Conservation (phyloP, 1,140 invertebrate species). For the Lepidotrigona ventralis region DNA sequence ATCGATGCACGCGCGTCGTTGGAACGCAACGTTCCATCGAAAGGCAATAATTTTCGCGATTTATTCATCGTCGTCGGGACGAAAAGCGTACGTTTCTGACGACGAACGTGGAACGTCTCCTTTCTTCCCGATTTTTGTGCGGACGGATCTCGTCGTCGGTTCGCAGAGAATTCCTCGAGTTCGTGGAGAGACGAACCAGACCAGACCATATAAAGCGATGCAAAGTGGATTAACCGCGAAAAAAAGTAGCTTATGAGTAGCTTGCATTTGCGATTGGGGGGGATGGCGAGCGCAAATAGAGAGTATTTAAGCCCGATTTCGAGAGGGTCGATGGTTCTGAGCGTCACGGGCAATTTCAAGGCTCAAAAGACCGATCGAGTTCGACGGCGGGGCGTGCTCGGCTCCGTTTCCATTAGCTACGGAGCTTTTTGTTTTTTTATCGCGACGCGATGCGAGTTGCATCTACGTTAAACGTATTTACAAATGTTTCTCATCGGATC, state of each 20-base stretch:
- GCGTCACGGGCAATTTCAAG: conserved; percentile 6
- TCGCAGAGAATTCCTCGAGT: neutral
- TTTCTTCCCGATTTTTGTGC: neutral
- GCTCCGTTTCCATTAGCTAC: conserved; percentile 11
- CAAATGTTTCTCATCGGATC: conserved; percentile 63
- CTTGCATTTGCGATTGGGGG: neutral
- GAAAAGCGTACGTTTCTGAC: neutral
- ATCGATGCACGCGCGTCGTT: conserved; percentile 18
- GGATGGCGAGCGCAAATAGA: neutral
- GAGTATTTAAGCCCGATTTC: conserved; percentile 6
- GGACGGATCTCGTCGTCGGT: neutral
- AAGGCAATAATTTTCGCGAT: conserved; percentile 25
- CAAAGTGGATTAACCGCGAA: neutral
- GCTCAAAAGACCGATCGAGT: conserved; percentile 18
- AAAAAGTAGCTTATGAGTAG: neutral
- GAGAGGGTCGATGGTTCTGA: neutral
- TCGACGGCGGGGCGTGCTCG: neutral
- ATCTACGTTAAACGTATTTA: conserved; percentile 53
- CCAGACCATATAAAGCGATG: neutral
- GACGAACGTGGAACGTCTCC: neutral
- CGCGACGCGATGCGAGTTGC: neutral
- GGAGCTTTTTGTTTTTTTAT: conserved; percentile 34
- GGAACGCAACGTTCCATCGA: conserved; percentile 25
- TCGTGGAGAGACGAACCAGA: neutral
- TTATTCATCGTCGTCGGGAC: neutral